phyloP scores from a whole-genome alignment of 1,140 invertebrate genomes.

The Sweltsa coloradensis region DNA sequence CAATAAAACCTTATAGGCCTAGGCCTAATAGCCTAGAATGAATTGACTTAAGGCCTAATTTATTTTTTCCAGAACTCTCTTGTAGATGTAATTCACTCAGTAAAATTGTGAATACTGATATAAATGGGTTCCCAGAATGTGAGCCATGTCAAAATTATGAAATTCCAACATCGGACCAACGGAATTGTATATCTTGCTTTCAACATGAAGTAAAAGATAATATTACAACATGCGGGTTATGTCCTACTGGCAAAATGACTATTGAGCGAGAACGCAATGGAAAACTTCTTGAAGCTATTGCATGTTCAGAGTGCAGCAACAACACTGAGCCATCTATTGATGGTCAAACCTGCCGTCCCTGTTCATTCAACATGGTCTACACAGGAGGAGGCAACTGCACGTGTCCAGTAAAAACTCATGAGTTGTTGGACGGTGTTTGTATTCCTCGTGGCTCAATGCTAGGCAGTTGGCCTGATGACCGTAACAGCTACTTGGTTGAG shows the following conservation, averaged over 20 bases:
- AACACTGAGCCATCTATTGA: constrained; percentile 31
- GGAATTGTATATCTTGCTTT: constrained; percentile 3
- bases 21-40: too few relatives aligned
- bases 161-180: background rate
- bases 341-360: constrained; percentile 30
- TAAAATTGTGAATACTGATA: background rate
- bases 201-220: too few relatives aligned
- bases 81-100: constrained; percentile 6
- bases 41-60: background rate
- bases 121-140: background rate
- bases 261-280: constrained; percentile 33
- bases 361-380: constrained; percentile 19
- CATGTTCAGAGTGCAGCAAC: constrained; percentile 33
- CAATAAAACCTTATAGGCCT: too few relatives aligned
- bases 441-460: constrained; percentile 23
- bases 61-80: constrained; percentile 2
- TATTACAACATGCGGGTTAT: too few relatives aligned
- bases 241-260: too few relatives aligned
- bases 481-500: constrained; percentile 27
- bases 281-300: constrained; percentile 22
- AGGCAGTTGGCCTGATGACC: constrained; percentile 24
- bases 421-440: constrained; percentile 29
- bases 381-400: constrained; percentile 16
- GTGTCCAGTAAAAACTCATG: constrained; percentile 22
- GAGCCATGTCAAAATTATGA: constrained; percentile 1